Conservation (phyloP, 2,113 vertebrate genomes). For the Aramus guarauna region DNA sequence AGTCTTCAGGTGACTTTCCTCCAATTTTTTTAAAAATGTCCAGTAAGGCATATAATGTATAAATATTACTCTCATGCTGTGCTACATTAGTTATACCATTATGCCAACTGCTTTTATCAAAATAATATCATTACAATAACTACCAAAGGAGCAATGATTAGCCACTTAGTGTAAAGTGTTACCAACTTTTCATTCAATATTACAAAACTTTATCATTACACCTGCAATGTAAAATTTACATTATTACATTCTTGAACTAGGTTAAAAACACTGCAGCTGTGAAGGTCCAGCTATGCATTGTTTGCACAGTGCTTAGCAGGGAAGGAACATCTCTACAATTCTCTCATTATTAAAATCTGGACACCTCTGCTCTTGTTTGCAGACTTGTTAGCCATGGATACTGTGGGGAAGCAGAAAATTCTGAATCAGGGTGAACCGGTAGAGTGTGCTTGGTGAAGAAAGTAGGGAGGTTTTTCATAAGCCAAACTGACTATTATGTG, state of each 20-base stretch:
- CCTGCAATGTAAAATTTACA: background rate
- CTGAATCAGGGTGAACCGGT: background rate
- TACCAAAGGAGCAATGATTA: background rate
- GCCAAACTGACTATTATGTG: background rate
- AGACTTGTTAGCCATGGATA: background rate
- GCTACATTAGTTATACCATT: background rate
- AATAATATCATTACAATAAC: background rate
- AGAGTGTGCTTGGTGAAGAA: background rate
- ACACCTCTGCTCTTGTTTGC: background rate
- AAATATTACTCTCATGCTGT: background rate
- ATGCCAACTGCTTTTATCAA: background rate
- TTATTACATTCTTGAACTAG: background rate
- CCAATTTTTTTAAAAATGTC: background rate
- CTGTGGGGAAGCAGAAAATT: background rate
- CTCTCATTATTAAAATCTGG: background rate
- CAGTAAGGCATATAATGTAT: background rate
- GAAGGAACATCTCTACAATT: background rate
- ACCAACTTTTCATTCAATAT: background rate
- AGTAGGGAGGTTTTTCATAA: background rate
- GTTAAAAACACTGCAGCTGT: background rate
- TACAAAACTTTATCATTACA: background rate
- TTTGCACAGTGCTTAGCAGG: background rate
- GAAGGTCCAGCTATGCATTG: background rate
- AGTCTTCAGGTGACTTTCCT: background rate
- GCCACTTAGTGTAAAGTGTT: background rate